Conservation (phyloP, 2,888 invertebrate genomes). For the Hypselothyrea guttata region DNA sequence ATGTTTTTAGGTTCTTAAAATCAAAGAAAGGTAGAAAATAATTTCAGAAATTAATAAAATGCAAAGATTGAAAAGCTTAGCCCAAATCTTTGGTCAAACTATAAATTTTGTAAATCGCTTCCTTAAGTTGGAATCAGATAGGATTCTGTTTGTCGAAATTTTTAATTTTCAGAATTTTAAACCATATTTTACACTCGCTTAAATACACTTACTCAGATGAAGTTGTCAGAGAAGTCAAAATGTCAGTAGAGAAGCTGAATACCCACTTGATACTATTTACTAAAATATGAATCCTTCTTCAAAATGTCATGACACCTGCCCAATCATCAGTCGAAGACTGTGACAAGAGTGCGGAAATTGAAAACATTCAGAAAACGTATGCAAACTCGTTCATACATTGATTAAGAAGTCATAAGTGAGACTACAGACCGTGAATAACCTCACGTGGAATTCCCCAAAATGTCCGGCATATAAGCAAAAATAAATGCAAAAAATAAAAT, state of each 20-base stretch:
- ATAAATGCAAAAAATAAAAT: constrained; percentile 39
- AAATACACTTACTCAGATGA: background rate
- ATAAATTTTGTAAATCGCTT: too few species aligned
- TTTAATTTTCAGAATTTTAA: too few species aligned
- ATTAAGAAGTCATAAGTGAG: constrained; percentile 52
- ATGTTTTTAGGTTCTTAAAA: too few species aligned
- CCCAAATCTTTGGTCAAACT: too few species aligned
- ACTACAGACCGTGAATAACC: background rate
- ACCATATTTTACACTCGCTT: background rate
- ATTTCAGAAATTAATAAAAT: too few species aligned
- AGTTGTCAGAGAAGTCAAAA: constrained; percentile 8
- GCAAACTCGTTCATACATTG: constrained; percentile 43
- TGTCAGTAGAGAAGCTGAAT: constrained; percentile 26
- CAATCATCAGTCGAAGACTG: constrained; percentile 11
- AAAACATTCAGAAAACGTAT: constrained; percentile 43
- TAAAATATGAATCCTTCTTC: constrained; percentile 1
- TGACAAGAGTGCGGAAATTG: constrained; percentile 30
- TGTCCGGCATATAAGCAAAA: too few species aligned
- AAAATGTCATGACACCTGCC: constrained; percentile 32
- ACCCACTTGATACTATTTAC: too few species aligned
- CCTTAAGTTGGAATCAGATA: too few species aligned
- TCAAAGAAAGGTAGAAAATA: too few species aligned
- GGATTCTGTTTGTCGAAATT: too few species aligned
- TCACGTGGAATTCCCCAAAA: constrained; percentile 55
- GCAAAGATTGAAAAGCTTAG: too few species aligned